A percentile compares a stretch with the other conserved stretches of the same genome.
These are phyloP conservation scores for Sylvietta virens DNA, from an alignment of 2,113 vertebrate genomes.

Conservation along the genomic window DNA sequence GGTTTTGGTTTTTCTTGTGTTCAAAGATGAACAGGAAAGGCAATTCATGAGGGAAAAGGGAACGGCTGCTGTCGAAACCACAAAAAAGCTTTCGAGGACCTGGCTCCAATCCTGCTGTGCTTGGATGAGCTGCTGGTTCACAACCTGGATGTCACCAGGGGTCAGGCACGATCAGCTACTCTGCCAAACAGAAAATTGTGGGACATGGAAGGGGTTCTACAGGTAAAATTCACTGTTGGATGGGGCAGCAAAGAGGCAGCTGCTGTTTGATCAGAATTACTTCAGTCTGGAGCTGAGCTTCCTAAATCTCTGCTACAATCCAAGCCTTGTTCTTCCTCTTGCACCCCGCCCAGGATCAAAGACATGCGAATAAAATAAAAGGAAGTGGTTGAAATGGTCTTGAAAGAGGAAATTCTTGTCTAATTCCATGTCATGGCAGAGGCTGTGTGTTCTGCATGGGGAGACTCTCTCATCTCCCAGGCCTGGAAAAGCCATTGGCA, in stretches of 20 bases:
- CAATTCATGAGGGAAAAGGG: not conserved
- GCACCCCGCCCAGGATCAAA: not conserved
- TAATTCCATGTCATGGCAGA: not conserved
- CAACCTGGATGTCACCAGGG: not conserved
- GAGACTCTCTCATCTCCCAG: not conserved
- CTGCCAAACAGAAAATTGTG: not conserved
- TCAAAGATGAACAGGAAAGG: constrained; percentile 1
- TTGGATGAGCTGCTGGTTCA: not conserved
- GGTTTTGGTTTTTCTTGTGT: not conserved
- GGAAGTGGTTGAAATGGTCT: not conserved
- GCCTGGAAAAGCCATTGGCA: constrained; percentile 33
- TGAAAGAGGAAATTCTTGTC: not conserved
- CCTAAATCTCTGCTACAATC: not conserved
- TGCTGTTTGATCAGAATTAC: not conserved
- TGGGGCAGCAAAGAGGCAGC: not conserved
- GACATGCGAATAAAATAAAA: not conserved
- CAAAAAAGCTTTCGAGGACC: constrained; percentile 4
- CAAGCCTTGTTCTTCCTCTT: not conserved
- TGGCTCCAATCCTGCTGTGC: not conserved
- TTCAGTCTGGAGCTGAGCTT: not conserved
- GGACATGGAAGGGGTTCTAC: not conserved
- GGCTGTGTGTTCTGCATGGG: not conserved
- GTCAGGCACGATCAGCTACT: not conserved
- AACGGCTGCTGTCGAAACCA: not conserved
- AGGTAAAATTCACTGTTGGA: not conserved